Evolutionary conservation across 2,888 invertebrate species (phyloP).

Genomic region (Drosophila ezoana): DNA sequence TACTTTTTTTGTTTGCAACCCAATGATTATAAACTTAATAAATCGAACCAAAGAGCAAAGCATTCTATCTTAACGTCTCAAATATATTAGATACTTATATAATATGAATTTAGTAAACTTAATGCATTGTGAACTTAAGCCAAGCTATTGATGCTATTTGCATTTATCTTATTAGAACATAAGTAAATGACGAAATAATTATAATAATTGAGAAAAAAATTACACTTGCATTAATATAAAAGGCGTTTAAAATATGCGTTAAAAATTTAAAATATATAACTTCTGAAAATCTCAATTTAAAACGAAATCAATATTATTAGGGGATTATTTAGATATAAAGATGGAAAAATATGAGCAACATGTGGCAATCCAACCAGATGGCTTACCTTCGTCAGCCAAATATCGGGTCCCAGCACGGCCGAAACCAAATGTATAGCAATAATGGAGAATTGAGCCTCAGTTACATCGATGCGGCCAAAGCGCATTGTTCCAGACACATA

Average conservation of each 20-base stretch:
- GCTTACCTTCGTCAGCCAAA: constrained; percentile 93
- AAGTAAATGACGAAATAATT: neutral
- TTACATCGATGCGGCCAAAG: constrained; percentile 97
- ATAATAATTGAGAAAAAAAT: constrained; percentile 10
- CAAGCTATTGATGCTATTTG: neutral
- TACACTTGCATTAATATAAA: constrained; percentile 15
- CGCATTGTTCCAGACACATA: constrained; percentile 97
- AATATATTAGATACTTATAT: neutral
- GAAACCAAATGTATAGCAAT: constrained; percentile 95
- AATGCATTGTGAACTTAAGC: constrained; percentile 6
- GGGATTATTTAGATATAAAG: neutral
- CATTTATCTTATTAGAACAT: too few species aligned
- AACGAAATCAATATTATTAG: constrained; percentile 7
- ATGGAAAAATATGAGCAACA: neutral
- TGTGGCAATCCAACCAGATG: constrained; percentile 21
- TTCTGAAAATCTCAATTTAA: constrained; percentile 36
- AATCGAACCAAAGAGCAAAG: constrained; percentile 30
- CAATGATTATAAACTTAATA: constrained; percentile 25
- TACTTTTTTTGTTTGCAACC: neutral
- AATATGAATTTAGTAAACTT: constrained; percentile 16
- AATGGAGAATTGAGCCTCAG: constrained; percentile 98
- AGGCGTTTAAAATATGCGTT: constrained; percentile 20
- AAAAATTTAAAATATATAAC: constrained; percentile 28
- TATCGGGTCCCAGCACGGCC: constrained; percentile 92
- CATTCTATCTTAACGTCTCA: constrained; percentile 21